Evolutionary conservation across 2,113 vertebrate genomes (phyloP).

Genomic region (Misgurnus mizolepis): DNA sequence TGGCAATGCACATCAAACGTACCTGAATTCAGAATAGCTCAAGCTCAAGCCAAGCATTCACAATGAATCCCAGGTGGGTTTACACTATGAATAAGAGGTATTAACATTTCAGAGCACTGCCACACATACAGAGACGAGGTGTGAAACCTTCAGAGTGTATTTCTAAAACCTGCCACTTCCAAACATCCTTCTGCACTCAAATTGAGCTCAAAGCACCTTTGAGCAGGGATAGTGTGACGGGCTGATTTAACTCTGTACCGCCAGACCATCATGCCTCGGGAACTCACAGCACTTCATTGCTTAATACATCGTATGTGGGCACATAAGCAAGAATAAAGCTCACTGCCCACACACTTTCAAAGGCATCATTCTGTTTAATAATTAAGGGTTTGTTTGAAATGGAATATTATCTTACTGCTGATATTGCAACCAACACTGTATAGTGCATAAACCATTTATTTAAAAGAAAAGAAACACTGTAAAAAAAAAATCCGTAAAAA

Average conservation of each 20-base stretch:
- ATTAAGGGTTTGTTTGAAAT: background rate
- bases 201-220: conserved; percentile 28
- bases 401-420: background rate
- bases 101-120: conserved; percentile 41
- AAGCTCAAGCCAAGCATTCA: conserved; percentile 16
- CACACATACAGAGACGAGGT: conserved; percentile 10
- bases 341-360: background rate
- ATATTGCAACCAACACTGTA: background rate
- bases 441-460: background rate
- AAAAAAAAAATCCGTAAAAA: too few species aligned
- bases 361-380: background rate
- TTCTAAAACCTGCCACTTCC: conserved; percentile 26
- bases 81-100: conserved; percentile 27
- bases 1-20: background rate
- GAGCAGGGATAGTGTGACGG: background rate
- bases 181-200: conserved; percentile 7
- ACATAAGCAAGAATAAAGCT: conserved; percentile 3
- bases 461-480: too few species aligned
- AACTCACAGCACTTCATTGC: background rate
- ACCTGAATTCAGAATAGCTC: conserved; percentile 25
- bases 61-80: conserved; percentile 22
- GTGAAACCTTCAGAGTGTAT: conserved; percentile 7
- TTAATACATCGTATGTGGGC: conserved; percentile 1
- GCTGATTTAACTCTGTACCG: conserved; percentile 1
- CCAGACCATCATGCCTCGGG: background rate